Percentiles rank a stretch among this genome's conserved stretches.
These are phyloP conservation scores for Otis tarda DNA, from an alignment of 2,113 vertebrate genomes.

Conservation along the genomic window DNA sequence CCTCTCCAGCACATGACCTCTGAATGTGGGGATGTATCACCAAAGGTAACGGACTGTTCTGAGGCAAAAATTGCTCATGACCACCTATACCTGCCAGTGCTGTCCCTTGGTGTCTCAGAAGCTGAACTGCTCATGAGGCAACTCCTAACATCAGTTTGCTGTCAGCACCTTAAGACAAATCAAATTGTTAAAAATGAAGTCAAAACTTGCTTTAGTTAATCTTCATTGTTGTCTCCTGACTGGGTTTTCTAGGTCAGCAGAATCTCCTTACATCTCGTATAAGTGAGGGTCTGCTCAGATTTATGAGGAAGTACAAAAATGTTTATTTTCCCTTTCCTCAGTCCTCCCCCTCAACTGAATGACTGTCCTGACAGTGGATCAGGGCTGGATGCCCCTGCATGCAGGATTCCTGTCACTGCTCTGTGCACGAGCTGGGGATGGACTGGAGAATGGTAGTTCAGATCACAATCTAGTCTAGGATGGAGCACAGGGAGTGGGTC, in stretches of 20 bases:
- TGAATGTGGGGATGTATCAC: neutral
- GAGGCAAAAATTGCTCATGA: neutral
- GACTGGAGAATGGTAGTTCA: neutral
- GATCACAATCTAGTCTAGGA: neutral
- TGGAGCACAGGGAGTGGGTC: accelerated
- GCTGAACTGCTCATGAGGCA: neutral
- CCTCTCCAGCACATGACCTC: neutral
- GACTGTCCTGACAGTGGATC: neutral
- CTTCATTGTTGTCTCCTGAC: neutral
- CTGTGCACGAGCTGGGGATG: neutral
- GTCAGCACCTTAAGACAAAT: neutral
- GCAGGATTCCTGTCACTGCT: neutral
- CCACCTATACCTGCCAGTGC: neutral
- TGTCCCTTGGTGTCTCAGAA: neutral
- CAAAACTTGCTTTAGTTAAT: neutral
- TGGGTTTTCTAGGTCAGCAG: neutral
- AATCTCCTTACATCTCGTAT: neutral
- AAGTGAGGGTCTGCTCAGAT: neutral
- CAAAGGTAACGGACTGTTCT: neutral
- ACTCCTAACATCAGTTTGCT: neutral
- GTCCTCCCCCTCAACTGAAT: neutral
- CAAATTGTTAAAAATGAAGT: neutral
- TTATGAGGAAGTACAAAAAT: neutral
- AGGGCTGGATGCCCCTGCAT: neutral
- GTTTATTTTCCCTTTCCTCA: neutral